These are phyloP conservation scores for Pangasius macronema DNA, from an alignment of 2,797 vertebrate genomes.

Conservation along the genomic window DNA sequence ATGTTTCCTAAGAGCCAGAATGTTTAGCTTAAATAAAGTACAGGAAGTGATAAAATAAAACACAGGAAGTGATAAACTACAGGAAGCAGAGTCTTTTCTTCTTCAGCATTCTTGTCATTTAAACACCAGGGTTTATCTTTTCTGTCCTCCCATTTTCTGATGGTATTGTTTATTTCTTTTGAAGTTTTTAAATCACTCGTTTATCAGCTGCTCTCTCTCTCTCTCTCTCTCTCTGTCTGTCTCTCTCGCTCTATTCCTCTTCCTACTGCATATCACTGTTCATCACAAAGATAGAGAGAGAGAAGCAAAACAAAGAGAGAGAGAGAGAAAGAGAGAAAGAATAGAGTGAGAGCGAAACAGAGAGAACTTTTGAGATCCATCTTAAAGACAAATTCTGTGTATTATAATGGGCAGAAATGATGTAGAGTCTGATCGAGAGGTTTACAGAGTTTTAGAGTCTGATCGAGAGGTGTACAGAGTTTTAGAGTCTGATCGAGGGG, in stretches of 20 bases:
- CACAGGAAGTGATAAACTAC: slow-evolving; percentile 28
- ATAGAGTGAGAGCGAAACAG: not conserved
- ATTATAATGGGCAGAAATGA: too few species aligned
- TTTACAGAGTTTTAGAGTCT: not conserved
- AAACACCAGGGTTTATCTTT: not conserved
- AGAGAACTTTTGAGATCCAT: not conserved
- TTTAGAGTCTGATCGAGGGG: not conserved
- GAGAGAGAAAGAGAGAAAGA: not conserved
- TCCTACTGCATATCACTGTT: not conserved
- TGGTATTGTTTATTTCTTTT: not conserved
- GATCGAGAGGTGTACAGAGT: not conserved
- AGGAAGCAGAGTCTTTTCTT: slow-evolving; percentile 3
- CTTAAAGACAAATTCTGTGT: not conserved
- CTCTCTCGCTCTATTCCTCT: not conserved
- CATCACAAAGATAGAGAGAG: not conserved
- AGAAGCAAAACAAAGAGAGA: not conserved
- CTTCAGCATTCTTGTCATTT: slow-evolving; percentile 8
- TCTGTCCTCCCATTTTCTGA: not conserved
- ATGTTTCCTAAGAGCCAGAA: not conserved
- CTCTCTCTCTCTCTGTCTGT: not conserved
- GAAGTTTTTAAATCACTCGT: not conserved
- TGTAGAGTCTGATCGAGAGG: not conserved
- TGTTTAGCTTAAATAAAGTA: slow-evolving; percentile 25
- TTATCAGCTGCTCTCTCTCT: not conserved
- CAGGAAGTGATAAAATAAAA: slow-evolving; percentile 28